Base-by-base conservation (phyloP, 2,888 invertebrate genomes). In the Limenitis arthemis region DNA sequence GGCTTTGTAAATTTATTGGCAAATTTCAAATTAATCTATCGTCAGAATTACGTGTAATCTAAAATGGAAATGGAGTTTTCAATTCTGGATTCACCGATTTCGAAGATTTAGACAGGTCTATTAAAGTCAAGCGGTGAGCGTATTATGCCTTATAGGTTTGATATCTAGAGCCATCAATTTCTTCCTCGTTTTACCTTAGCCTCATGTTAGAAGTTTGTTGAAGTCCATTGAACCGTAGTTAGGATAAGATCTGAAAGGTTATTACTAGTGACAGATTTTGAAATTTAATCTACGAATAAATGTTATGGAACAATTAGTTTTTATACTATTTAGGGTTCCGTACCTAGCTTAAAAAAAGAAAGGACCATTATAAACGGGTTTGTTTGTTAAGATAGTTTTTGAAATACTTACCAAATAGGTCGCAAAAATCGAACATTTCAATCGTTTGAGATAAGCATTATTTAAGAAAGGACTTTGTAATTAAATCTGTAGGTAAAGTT, bases 191-290 rank as follows among this genome's bases (percentile, higher is more conserved):
- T 47, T 44, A 54, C 49, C 53, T 49, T 28, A 11, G 33, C 51
- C 47, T 55, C 53, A 51, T 44, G 54, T 60, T 61, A 44, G 46
- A 55, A 54, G 63, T 66, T 62, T 56, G 61, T 62, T 51, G 61
- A 58, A 62, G 62, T 60, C 59, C 55, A 53, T 59, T 59, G 64
- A 65, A 58, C 54, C 58, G 55, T 58, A 54, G 51, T 28, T 36
- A 36, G 47, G 40, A 54, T 51, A 48, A 44, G 64, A 64, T 64
- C 61, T 59, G 65, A 20, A 47, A 50, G 33, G 43, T 32, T 38
- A 47, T 32, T 39, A 39, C 50, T 40, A 12, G 63, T 47, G 55
- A 55, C 60, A 53, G 58, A 51, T 49, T 43, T 54, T 55, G 50
- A 49, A 53, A 64, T 67, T 63, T 64, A 64, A 3, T 1, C 20